phyloP scores from a whole-genome alignment of 2,888 invertebrate species.

The Coremacera marginata region DNA sequence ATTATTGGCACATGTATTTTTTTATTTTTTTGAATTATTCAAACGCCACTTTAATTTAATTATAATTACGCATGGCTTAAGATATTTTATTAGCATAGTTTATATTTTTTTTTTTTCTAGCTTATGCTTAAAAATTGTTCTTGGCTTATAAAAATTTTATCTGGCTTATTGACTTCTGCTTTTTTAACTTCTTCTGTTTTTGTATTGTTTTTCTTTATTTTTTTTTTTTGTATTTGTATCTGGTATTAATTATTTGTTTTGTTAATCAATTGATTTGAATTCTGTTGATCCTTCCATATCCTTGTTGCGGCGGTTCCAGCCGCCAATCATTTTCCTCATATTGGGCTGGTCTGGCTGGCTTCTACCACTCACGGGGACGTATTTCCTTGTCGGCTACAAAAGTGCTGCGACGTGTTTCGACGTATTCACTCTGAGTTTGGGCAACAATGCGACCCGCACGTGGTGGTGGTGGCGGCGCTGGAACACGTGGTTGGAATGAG shows the following conservation, averaged over 20 bases:
- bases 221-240: not conserved
- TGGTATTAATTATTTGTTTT: not conserved
- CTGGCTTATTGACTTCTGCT: constrained; percentile 1
- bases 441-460: constrained; percentile 62
- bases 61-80: constrained; percentile 1
- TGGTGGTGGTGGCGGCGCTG: constrained; percentile 57
- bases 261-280: not conserved
- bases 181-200: not conserved
- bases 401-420: constrained; percentile 61
- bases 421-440: constrained; percentile 66
- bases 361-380: constrained; percentile 58
- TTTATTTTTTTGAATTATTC: not conserved
- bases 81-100: not conserved
- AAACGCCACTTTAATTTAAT: not conserved
- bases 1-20: constrained; percentile 26
- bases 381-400: constrained; percentile 58
- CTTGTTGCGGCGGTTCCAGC: constrained; percentile 46
- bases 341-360: not conserved
- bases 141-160: not conserved
- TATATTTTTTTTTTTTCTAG: not conserved
- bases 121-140: not conserved
- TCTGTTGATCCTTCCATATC: not conserved
- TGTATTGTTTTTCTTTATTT: not conserved
- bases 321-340: constrained; percentile 35
- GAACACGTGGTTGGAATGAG: constrained; percentile 58